A percentile compares a stretch with the other conserved stretches of the same genome.
Evolutionary conservation across 2,797 vertebrate species (phyloP).

Genomic region (Oreochromis grahami): DNA sequence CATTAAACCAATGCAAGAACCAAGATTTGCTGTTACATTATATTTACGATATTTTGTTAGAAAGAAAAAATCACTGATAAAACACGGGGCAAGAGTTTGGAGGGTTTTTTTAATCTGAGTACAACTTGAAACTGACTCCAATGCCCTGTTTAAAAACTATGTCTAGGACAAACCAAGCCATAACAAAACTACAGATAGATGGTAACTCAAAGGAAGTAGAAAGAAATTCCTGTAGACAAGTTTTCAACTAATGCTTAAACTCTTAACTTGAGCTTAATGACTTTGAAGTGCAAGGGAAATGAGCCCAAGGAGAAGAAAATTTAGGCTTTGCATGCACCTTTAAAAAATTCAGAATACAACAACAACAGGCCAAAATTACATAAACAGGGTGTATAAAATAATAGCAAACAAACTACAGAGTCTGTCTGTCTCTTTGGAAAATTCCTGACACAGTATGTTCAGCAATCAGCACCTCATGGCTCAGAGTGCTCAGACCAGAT

Average conservation of each 20-base stretch:
- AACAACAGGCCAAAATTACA: background rate
- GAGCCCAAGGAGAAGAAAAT: background rate
- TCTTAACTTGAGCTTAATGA: background rate
- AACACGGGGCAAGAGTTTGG: background rate
- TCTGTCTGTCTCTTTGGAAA: background rate
- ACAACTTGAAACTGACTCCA: background rate
- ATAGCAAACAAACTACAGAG: background rate
- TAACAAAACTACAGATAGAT: background rate
- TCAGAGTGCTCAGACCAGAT: slow-evolving; percentile 15
- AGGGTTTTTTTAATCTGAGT: background rate
- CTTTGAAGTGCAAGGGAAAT: background rate
- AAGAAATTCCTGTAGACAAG: background rate
- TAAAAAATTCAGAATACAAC: background rate
- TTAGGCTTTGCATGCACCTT: background rate
- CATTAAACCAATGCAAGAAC: background rate
- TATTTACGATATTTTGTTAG: background rate
- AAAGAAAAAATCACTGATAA: background rate
- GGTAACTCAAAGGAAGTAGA: background rate
- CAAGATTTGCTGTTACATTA: background rate
- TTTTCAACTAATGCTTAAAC: background rate
- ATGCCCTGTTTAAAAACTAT: background rate
- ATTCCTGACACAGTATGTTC: background rate
- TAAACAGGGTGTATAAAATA: background rate
- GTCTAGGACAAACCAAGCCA: background rate
- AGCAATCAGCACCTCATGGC: background rate